These are phyloP conservation scores for Hecatera dysodea DNA, from an alignment of 2,888 invertebrate genomes.

Conservation along the genomic window DNA sequence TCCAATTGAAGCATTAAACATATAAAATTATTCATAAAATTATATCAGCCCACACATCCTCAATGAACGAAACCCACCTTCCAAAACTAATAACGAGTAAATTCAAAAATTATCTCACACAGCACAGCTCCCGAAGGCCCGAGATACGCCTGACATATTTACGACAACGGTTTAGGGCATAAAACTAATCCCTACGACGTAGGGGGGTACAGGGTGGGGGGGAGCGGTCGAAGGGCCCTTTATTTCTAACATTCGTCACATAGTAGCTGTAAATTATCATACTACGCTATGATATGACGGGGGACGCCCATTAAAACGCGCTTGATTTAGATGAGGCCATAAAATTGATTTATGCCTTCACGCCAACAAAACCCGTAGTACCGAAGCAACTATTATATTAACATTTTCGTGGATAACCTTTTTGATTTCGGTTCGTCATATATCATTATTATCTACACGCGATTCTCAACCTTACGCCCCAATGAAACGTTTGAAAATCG, in stretches of 20 bases:
- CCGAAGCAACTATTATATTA: slow-evolving; percentile 91
- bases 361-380: slow-evolving; percentile 91
- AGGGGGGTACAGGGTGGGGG: slow-evolving; percentile 66
- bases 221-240: slow-evolving; percentile 83
- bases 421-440: slow-evolving; percentile 83
- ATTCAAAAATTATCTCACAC: slow-evolving; percentile 88
- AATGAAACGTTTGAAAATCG: slow-evolving; percentile 58
- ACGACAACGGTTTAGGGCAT: slow-evolving; percentile 88
- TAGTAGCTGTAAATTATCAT: slow-evolving; percentile 91
- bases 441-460: slow-evolving; percentile 60
- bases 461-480: slow-evolving; percentile 64
- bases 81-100: slow-evolving; percentile 77
- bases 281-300: slow-evolving; percentile 91
- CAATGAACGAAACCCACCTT: slow-evolving; percentile 48
- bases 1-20: not conserved
- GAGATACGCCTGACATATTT: slow-evolving; percentile 90
- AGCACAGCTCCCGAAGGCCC: slow-evolving; percentile 77
- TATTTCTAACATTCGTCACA: slow-evolving; percentile 92
- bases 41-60: not conserved
- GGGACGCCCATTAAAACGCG: slow-evolving; percentile 91
- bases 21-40: too few species aligned
- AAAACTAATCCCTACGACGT: slow-evolving; percentile 87
- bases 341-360: slow-evolving; percentile 91
- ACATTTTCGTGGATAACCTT: slow-evolving; percentile 91
- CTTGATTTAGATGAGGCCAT: slow-evolving; percentile 92